Evolutionary conservation across 2,113 vertebrate genomes (phyloP).

Genomic region (Archocentrus centrarchus): DNA sequence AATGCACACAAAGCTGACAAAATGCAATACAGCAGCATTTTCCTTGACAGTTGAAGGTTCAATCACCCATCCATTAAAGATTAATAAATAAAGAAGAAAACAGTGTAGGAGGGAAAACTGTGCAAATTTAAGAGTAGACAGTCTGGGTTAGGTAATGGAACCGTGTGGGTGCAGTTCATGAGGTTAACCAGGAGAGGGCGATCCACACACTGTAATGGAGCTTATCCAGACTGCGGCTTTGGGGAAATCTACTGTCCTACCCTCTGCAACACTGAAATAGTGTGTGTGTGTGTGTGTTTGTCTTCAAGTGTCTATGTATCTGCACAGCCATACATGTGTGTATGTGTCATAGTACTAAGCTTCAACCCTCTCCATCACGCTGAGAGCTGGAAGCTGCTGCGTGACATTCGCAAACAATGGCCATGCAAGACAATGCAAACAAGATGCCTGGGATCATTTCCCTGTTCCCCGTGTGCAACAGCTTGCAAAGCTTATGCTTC

Average conservation of each 20-base stretch:
- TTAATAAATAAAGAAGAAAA: not conserved
- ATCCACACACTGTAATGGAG: constrained; percentile 55
- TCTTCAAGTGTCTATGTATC: not conserved
- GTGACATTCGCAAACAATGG: constrained; percentile 75
- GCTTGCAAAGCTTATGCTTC: constrained; percentile 49
- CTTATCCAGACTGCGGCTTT: constrained; percentile 48
- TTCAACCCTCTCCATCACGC: constrained; percentile 58
- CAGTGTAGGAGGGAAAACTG: not conserved
- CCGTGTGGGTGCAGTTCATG: constrained; percentile 20
- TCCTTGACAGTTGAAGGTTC: not conserved
- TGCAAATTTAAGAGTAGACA: not conserved
- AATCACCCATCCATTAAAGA: not conserved
- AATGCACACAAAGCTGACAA: not conserved
- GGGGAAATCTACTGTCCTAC: constrained; percentile 32
- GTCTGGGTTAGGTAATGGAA: constrained; percentile 17
- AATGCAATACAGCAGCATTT: not conserved
- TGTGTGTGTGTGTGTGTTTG: not conserved
- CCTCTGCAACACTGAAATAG: constrained; percentile 38
- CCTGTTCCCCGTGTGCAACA: constrained; percentile 59
- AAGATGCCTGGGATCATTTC: constrained; percentile 69
- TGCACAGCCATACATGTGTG: constrained; percentile 22
- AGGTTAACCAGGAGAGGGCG: constrained; percentile 62
- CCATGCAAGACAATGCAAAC: constrained; percentile 70
- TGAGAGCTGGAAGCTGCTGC: constrained; percentile 62
- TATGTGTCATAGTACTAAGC: constrained; percentile 43